Evolutionary conservation across 2,797 vertebrate genomes (phyloP).

Genomic region (Platyrinchus mystaceus): DNA sequence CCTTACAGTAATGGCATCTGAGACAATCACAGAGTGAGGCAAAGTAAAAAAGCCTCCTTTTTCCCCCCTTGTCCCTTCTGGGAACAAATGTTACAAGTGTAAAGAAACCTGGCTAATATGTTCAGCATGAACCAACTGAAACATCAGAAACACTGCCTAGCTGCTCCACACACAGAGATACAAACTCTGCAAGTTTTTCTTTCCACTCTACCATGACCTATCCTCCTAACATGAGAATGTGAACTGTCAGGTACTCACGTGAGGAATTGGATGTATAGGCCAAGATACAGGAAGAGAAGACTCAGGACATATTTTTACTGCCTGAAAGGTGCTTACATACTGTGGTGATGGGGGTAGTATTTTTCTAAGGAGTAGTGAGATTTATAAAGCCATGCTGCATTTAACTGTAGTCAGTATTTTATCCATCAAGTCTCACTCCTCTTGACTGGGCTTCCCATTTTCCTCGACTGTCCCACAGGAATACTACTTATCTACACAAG

Average conservation of each 20-base stretch:
- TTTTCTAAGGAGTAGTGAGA: neutral
- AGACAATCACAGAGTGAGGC: neutral
- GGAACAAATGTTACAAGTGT: neutral
- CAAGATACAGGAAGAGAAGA: neutral
- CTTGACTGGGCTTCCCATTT: neutral
- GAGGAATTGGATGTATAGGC: neutral
- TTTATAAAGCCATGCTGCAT: neutral
- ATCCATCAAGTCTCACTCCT: neutral
- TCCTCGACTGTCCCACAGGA: neutral
- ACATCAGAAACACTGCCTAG: neutral
- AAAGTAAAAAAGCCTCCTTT: neutral
- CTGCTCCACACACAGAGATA: neutral
- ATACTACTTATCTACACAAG: neutral
- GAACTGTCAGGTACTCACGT: neutral
- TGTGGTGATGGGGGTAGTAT: neutral
- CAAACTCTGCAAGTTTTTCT: neutral
- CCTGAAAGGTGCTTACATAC: neutral
- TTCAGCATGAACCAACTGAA: neutral
- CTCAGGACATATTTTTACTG: neutral
- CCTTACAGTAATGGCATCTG: neutral
- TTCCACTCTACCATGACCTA: slow-evolving; percentile 9
- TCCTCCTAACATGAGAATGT: neutral
- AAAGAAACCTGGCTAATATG: neutral
- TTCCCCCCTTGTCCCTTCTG: neutral
- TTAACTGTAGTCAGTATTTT: neutral